These are phyloP conservation scores for Hypothenemus hampei DNA, from an alignment of 1,140 invertebrate genomes.

Conservation along the genomic window DNA sequence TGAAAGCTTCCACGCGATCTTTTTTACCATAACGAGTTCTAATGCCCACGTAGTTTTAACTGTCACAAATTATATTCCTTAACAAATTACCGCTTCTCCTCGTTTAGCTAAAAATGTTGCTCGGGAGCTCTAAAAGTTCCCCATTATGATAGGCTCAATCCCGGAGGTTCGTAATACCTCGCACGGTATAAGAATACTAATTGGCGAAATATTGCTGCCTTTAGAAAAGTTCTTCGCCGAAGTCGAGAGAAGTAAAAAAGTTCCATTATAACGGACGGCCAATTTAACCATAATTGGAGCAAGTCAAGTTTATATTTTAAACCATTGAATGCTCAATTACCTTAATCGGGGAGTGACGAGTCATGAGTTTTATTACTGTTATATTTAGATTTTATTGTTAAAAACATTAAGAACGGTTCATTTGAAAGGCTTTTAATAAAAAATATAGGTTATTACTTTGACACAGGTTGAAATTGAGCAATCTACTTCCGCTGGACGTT, in stretches of 20 bases:
- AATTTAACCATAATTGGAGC: slow-evolving; percentile 17
- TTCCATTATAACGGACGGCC: slow-evolving; percentile 10
- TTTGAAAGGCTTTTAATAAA: no score
- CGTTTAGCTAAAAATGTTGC: slow-evolving; percentile 6
- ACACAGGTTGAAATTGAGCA: no score
- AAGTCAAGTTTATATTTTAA: slow-evolving; percentile 12
- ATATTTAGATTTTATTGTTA: no score
- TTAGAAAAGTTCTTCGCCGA: slow-evolving; percentile 13
- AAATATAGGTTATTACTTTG: no score
- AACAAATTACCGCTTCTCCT: slow-evolving; percentile 11
- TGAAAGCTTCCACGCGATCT: neutral
- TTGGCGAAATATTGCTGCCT: slow-evolving; percentile 10
- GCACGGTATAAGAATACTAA: slow-evolving; percentile 23
- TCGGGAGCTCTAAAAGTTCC: slow-evolving; percentile 7
- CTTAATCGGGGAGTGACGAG: no score
- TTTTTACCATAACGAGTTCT: neutral
- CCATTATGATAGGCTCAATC: slow-evolving; percentile 19
- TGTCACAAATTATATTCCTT: neutral
- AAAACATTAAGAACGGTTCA: no score
- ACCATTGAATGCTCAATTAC: slow-evolving; percentile 8
- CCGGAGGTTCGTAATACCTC: slow-evolving; percentile 12
- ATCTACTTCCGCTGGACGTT: no score
- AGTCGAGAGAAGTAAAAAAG: slow-evolving; percentile 8
- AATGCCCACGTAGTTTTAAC: slow-evolving; percentile 3
- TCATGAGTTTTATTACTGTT: no score